Base-by-base conservation (phyloP, 2,113 vertebrate genomes). In the Carassius auratus region DNA sequence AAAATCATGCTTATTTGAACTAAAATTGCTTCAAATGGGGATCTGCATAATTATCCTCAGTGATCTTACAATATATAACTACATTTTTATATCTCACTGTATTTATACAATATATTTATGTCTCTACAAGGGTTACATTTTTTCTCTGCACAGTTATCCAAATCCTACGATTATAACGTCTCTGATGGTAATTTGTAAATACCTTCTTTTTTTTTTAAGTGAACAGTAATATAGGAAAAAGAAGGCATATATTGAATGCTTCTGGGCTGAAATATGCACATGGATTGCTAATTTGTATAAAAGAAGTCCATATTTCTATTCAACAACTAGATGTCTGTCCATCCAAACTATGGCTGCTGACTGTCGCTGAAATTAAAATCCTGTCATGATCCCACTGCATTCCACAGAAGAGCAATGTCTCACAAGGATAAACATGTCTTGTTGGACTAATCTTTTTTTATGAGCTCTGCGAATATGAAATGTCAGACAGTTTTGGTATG, bases 241-340 rank as follows among this genome's bases (percentile, higher is more conserved):
- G 23, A 13, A 19, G 50, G 9, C 62, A 62, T 78, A 10, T 59
- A 45, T 42, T 45, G 6, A 62, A 79, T 15, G 33, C 21, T 42
- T 79, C 55, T 61, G 19, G 17, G 45, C 55, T 21, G 23, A 52
- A 30, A 36, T 68, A 36, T 36, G 69, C 36, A 42, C 36, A 68
- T 36, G 30, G 30, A 68, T 33, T 68, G 30, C 30, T 68, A 8
- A 76, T 13, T 26, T 26, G n/a, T 12, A 52, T 23, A 23, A 48
- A 17, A 42, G 38, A 52, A 3, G 5, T 36, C 74, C 48, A 26
- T 19, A 30, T 55, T 42, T 79, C 10, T 61, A 5, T 38, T 84
- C 89, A 85, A 89, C 73, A 68, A 86, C 83, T 84, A 91, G 91
- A 90, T 90, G 92, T 89, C 90, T 90, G 92, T 90, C 90, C 77